Evolutionary conservation across 2,113 vertebrate genomes (phyloP).

Genomic region (Phrynosoma blainvillii): DNA sequence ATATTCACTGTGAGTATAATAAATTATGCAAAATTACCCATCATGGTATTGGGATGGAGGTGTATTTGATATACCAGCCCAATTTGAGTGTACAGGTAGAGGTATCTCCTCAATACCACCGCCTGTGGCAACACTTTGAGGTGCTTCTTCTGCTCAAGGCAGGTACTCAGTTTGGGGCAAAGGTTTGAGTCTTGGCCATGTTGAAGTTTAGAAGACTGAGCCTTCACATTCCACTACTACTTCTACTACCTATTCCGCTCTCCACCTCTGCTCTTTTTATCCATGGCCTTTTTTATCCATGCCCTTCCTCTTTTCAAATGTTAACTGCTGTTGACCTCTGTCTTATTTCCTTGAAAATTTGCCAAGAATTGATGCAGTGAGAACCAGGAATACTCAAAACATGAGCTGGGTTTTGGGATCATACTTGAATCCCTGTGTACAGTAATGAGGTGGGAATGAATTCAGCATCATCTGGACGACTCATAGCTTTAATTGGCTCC

Average conservation of each 20-base stretch:
- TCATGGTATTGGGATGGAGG: not conserved
- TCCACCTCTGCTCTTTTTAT: not conserved
- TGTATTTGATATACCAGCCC: not conserved
- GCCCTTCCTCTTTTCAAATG: not conserved
- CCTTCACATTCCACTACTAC: not conserved
- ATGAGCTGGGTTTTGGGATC: not conserved
- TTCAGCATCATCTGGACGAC: not conserved
- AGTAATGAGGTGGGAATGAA: not conserved
- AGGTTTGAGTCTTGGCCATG: not conserved
- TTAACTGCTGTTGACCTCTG: not conserved
- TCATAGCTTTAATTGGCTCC: not conserved
- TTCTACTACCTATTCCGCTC: not conserved
- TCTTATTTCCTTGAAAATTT: not conserved
- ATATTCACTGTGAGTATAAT: constrained; percentile 29
- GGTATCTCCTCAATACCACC: not conserved
- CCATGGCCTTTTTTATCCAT: not conserved
- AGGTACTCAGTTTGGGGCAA: not conserved
- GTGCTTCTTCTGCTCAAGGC: not conserved
- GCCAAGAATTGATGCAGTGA: not conserved
- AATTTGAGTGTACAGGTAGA: not conserved
- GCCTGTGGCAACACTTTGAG: not conserved
- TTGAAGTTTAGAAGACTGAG: not conserved
- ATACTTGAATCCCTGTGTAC: not conserved
- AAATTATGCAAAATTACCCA: constrained; percentile 17
- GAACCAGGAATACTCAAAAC: not conserved